Base-by-base conservation (phyloP, 2,797 vertebrate genomes). In the Tenualosa ilisha region DNA sequence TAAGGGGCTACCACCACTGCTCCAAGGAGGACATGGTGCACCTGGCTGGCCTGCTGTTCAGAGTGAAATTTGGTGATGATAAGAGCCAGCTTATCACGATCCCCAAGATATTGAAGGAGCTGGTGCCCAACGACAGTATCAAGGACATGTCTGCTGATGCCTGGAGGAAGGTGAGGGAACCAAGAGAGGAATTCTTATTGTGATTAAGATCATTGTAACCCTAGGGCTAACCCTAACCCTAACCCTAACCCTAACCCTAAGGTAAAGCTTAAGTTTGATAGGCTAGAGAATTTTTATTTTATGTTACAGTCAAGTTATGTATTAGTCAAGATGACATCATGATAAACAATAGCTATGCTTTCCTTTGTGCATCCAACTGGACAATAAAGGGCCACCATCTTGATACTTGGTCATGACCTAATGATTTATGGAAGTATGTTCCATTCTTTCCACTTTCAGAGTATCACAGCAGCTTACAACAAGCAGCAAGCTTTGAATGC, bases 1-100 rank as follows among this genome's bases (percentile, higher is more conserved):
- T 98, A 88, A 94, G 97, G 85, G 98, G 98, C 2, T 99, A 98
- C 89, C 98, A 99, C 86, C 94, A 93, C 82, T 96, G 96, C 85
- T 94, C 94, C 24, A 96, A 93, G 90, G 97, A 98, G n/a, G 98
- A 99, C 12, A 95, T 96, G 83, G 65, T 96, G 65, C 95, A 95
- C 86, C 92, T 99, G n/a, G 98, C 96, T 0, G 94, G 95, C 49
- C 93, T 99, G 88, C 97, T 99, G 89, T 98, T 96, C 87, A 97
- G 96, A 90, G 93, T 96, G 9, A 96, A 93, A 88, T 94, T 95
- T 85, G 93, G 90, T 88, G 94, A 90, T 0, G 97, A 98, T 91
- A 96, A 91, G 72, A 92, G 87, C 0, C 96, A 97, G 88, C 83
- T 97, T 49, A 92, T 94, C 84, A 91, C 84, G 89, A 93, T 99